These are phyloP conservation scores for Stichodactyla mertensii DNA, from an alignment of 64 coral and sea anemone species.

Conservation along the genomic window DNA sequence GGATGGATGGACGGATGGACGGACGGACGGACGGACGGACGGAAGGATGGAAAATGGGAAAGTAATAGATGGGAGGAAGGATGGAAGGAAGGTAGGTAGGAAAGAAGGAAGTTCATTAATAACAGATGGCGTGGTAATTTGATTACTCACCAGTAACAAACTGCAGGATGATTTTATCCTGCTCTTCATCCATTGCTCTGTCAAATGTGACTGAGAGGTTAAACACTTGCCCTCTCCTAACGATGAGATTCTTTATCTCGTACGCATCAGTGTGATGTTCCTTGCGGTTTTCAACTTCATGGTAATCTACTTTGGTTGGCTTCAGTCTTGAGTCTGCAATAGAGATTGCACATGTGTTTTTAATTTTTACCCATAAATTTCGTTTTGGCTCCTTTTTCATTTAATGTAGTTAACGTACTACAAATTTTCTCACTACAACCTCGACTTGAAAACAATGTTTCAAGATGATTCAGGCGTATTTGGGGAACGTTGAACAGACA, in stretches of 20 bases:
- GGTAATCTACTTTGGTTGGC: conserved; percentile 17
- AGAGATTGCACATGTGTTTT: not conserved
- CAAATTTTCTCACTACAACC: too few species aligned
- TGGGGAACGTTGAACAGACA: too few species aligned
- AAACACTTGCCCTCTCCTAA: conserved; percentile 73
- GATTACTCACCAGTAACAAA: conserved; percentile 41
- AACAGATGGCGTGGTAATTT: too few species aligned
- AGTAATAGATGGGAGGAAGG: too few species aligned
- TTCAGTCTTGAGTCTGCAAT: not conserved
- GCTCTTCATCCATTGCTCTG: conserved; percentile 22
- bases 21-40: too few species aligned
- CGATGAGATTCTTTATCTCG: conserved; percentile 35
- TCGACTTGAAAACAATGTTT: too few species aligned
- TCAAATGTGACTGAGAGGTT: conserved; percentile 41
- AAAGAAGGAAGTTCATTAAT: too few species aligned
- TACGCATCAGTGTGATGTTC: conserved; percentile 52
- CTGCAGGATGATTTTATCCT: conserved; percentile 39
- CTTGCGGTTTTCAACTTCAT: conserved; percentile 23
- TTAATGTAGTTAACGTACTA: too few species aligned
- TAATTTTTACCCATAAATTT: not conserved
- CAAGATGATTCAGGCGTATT: too few species aligned
- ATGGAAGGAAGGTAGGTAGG: too few species aligned
- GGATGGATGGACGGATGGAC: too few species aligned
- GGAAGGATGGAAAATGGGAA: too few species aligned
- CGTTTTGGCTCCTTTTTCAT: not conserved